phyloP scores from a whole-genome alignment of 30 jellyfish, hydroid and myxozoan species.

The Aurelia coerulea region DNA sequence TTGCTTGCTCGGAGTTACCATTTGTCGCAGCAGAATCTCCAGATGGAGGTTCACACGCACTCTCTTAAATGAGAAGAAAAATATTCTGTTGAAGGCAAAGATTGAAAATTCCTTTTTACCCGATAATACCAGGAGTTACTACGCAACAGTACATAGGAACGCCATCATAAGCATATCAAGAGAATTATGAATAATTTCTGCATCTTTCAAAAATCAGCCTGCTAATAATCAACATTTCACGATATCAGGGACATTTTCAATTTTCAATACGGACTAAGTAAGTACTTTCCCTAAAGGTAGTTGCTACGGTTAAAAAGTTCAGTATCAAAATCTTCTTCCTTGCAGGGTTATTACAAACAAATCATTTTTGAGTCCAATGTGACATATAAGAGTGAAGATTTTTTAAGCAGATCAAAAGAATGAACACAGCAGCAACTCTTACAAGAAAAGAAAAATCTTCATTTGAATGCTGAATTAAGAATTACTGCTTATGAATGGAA shows the following conservation, averaged over 20 bases:
- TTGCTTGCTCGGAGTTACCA: background rate
- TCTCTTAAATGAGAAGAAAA: constrained; percentile 7
- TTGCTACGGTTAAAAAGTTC: constrained; percentile 5
- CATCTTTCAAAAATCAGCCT: background rate
- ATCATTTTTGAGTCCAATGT: background rate
- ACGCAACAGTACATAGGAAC: constrained; percentile 7
- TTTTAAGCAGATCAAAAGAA: background rate
- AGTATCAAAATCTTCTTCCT: constrained; percentile 3
- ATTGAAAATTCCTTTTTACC: constrained; percentile 2
- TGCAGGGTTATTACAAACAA: no score
- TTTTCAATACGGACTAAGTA: background rate
- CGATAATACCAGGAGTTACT: background rate
- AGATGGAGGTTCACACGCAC: constrained; percentile 14
- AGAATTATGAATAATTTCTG: background rate
- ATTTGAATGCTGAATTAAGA: no score
- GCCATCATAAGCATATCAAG: constrained; percentile 3
- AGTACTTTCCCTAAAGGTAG: background rate
- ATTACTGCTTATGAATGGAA: no score
- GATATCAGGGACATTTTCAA: background rate
- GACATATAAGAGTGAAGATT: constrained; percentile 1
- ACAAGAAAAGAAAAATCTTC: background rate
- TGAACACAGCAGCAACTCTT: constrained; percentile 12
- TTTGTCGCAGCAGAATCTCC: background rate
- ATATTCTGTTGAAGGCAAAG: constrained; percentile 1
- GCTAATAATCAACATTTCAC: constrained; percentile 5